Evolutionary conservation across 2,888 invertebrate species (phyloP).

Genomic region (Eupithecia inturbata): DNA sequence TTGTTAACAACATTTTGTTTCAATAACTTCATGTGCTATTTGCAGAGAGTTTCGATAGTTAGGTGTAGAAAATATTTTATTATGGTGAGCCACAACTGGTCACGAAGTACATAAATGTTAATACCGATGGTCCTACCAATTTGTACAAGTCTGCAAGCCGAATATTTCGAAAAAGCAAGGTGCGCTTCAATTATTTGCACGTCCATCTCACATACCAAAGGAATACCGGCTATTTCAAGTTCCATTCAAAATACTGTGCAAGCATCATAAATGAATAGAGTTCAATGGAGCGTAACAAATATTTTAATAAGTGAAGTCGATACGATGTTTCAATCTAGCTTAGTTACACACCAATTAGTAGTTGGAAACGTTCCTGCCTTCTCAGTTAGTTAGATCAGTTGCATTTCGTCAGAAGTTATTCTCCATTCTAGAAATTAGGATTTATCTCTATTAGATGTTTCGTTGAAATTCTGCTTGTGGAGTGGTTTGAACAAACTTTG

Average conservation of each 20-base stretch:
- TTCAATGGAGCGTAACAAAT: constrained; percentile 17
- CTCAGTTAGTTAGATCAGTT: too few species aligned
- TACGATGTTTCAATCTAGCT: constrained; percentile 26
- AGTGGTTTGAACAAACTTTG: neutral
- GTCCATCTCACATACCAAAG: neutral
- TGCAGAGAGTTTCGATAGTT: too few species aligned
- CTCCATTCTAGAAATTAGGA: neutral
- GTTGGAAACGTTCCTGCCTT: constrained; percentile 31
- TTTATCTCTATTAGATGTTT: neutral
- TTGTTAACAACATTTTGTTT: too few species aligned
- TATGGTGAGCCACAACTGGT: too few species aligned
- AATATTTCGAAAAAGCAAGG: too few species aligned
- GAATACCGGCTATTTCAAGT: constrained; percentile 2
- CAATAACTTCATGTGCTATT: too few species aligned
- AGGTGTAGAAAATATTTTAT: too few species aligned
- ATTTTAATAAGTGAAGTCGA: constrained; percentile 22
- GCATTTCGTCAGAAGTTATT: constrained; percentile 21
- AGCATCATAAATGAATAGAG: constrained; percentile 12
- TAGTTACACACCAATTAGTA: constrained; percentile 38
- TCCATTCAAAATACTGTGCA: constrained; percentile 4
- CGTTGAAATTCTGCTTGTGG: neutral
- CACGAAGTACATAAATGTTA: neutral
- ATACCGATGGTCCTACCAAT: neutral
- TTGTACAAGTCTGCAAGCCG: too few species aligned
- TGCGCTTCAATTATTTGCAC: too few species aligned